These are phyloP conservation scores for cattle (Bos taurus) DNA, from an alignment of 2,113 vertebrate genomes.

Conservation along the genomic window ARS-UCD2.0 NC_037332.1:37061001-37061500, in stretches of 20 bases:
- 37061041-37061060: neutral
- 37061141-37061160: neutral
- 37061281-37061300: neutral
- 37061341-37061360: neutral
- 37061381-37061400: neutral
- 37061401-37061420: neutral
- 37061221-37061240: neutral
- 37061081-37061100: neutral
- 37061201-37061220: neutral
- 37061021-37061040: neutral
- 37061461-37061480: too few species aligned
- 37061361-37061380: neutral
- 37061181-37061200: neutral
- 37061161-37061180: neutral
- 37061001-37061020: neutral
- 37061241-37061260: neutral
- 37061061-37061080: neutral
- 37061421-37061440: neutral
- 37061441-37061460: neutral
- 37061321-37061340: neutral
- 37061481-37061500: too few species aligned
- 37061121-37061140: neutral
- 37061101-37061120: neutral
- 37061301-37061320: neutral
- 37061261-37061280: neutral